These are phyloP conservation scores for Thysanoteuthis rhombus DNA, from an alignment of 2,888 invertebrate genomes.

Conservation along the genomic window DNA sequence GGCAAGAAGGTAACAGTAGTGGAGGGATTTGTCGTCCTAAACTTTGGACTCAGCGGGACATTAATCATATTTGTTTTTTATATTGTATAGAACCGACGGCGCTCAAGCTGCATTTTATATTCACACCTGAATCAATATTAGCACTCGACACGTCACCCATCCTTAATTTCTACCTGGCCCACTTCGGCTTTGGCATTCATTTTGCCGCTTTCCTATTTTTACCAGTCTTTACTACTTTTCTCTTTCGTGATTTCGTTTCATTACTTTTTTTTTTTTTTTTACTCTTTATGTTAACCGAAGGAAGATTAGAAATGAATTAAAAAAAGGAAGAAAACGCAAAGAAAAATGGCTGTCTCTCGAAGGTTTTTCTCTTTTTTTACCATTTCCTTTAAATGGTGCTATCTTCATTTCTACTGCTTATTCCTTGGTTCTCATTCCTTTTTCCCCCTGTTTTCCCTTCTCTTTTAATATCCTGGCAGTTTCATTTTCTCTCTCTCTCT, in stretches of 20 bases:
- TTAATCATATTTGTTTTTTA: conserved; percentile 12
- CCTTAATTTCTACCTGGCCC: not conserved
- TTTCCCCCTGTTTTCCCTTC: not conserved
- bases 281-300: not conserved
- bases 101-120: conserved; percentile 12
- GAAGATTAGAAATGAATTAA: not conserved
- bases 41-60: conserved; percentile 12
- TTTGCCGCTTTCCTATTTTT: not conserved
- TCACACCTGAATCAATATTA: not conserved
- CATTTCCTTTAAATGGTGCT: not conserved
- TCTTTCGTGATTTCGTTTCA: not conserved
- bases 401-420: not conserved
- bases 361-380: not conserved
- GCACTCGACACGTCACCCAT: not conserved
- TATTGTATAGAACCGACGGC: not conserved
- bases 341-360: not conserved
- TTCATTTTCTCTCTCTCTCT: not conserved
- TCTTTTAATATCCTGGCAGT: too few species aligned
- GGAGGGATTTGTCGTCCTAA: not conserved
- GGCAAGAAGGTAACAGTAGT: not conserved
- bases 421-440: not conserved
- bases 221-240: not conserved
- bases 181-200: not conserved
- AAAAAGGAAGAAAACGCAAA: not conserved
- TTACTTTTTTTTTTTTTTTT: not conserved